Evolutionary conservation across 2,113 vertebrate species (phyloP), one percentile per base, ranked within the genome.

Genomic region (Callopanchax toddi): DNA sequence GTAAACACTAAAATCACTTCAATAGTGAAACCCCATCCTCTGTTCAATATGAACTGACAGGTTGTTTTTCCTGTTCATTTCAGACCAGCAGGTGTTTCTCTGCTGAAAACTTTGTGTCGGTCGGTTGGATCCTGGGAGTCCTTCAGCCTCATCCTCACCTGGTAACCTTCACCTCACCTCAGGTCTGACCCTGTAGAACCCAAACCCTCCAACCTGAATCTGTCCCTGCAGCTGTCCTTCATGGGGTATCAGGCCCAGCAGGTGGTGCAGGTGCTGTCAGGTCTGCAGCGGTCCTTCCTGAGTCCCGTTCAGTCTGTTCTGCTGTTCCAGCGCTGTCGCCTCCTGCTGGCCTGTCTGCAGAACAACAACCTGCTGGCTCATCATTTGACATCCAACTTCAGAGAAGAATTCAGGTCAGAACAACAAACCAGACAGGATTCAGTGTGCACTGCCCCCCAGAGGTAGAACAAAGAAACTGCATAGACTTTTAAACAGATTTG

Each of bases 401-500:
- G 71, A 7, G 93, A 94, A 63, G 93, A 94, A 83, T 94, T 94
- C 89, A 92, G 92, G 94, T 94, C 2, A 4, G 50, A 42, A 44
- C 42, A 26, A 26, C 6, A 26, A 6, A 26, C 29, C 29, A 32
- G 29, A 32, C 29, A 32, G 2, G 12, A 22, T 18, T 11, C 17
- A 20, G n/a, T 18, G 29, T 53, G 29, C n/a, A 6, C 50, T 18
- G 26, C 26, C 50, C 1, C 8, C 50, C n/a, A 18, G 50, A 32
- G 50, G 50, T 4, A 6, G 29, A 52, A 34, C 50, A 5, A 0
- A 12, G 11, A 5, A n/a, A 25, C 48, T 50, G 13, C 25, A n/a
- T 10, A 1, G 12, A 2, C 12, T 17, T 17, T 20, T 15, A 4
- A 55, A 39, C 20, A 37, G 32, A 3, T n/a, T n/a, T n/a, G n/a